Base-by-base conservation (phyloP, 2,113 vertebrate genomes). In the Plecturocebus donacophilus region DNA sequence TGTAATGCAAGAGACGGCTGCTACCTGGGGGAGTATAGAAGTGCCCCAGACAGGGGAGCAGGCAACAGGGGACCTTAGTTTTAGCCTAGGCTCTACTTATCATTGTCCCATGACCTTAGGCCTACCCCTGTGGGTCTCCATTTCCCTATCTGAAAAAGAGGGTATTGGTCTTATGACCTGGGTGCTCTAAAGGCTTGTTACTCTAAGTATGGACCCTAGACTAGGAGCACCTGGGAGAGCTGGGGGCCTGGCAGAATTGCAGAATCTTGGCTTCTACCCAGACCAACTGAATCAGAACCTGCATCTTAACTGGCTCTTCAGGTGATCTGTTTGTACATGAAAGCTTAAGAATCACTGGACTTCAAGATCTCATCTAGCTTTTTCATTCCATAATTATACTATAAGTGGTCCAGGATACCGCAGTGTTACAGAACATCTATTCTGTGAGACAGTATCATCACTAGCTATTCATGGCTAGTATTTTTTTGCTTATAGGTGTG, bases 51-150 rank as follows among this genome's bases (percentile, higher is more conserved):
- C 73, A 42, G 8, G 19, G 14, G 42, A n/a, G 4, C 3, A 2
- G 32, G 40, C 1, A 27, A 19, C 2, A 38, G 0, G 13, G 1
- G 3, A 47, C 21, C 10, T 7, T n/a, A 40, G 11, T 52, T 79
- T 86, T n/a, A 79, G 81, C 38, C 40, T 84, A 40, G 16, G 40
- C 30, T 80, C n/a, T 14, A 42, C 23, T 94, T 95, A 21, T 94
- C 27, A 45, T 40, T 45, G 49, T 66, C 45, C 32, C 1, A 0
- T 32, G 52, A 38, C 42, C 20, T 47, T 40, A 49, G 54, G 6
- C 30, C 35, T n/a, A 32, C 35, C 20, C 3, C 16, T 77, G n/a
- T 40, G 25, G 73, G 23, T 85, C 40, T 56, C 56, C 47, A 64
- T 19, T n/a, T 47, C 10, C 83, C 82, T 3, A 11, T 70, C 27